Percentiles rank a stretch among this genome's conserved stretches.
Evolutionary conservation across 2,113 vertebrate species (phyloP).

Genomic region (Ochotona curzoniae): DNA sequence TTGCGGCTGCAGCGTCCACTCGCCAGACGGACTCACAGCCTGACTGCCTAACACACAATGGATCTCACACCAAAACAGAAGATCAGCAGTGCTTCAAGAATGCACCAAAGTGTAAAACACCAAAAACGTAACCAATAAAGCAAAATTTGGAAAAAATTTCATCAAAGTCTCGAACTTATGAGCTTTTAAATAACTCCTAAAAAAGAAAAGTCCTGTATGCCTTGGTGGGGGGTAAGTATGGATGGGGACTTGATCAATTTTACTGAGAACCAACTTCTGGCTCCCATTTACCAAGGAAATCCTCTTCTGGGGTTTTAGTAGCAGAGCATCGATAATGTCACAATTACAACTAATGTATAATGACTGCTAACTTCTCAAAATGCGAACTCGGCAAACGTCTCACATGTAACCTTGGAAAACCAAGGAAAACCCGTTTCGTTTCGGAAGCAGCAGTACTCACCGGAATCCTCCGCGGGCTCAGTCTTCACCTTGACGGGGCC

Average conservation of each 20-base stretch:
- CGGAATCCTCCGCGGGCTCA: constrained; percentile 86
- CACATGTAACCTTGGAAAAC: background rate
- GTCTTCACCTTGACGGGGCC: constrained; percentile 87
- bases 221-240: background rate
- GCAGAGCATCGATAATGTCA: background rate
- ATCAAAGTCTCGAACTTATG: background rate
- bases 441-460: constrained; percentile 78
- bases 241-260: background rate
- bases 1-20: background rate
- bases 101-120: background rate
- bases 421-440: background rate
- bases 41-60: background rate
- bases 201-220: too few relatives aligned
- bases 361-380: background rate
- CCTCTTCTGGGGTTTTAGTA: background rate
- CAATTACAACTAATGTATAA: background rate
- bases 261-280: background rate
- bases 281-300: background rate
- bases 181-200: background rate
- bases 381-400: background rate
- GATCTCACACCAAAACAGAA: background rate
- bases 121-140: background rate
- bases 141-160: background rate
- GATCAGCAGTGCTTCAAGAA: background rate
- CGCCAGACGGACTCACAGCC: background rate